phyloP scores from a whole-genome alignment of 2,797 vertebrate genomes.

The Thunnus albacares region DNA sequence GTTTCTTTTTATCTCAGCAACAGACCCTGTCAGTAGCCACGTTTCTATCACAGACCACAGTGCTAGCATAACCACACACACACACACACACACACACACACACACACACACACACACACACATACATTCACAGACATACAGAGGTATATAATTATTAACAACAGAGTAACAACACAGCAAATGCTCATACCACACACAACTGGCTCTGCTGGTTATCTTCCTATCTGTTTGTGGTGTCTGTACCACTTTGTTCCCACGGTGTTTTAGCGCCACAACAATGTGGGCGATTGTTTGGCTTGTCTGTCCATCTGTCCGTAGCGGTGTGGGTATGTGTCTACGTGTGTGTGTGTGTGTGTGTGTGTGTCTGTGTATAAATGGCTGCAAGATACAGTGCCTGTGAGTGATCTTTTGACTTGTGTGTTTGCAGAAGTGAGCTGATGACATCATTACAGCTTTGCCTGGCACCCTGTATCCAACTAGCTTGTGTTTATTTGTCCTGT shows the following conservation, averaged over 20 bases:
- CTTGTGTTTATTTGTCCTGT: constrained; percentile 81
- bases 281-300: constrained; percentile 70
- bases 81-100: background rate
- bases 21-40: constrained; percentile 38
- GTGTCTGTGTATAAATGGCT: constrained; percentile 28
- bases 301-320: constrained; percentile 63
- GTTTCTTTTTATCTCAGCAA: constrained; percentile 40
- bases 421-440: constrained; percentile 68
- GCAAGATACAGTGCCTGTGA: constrained; percentile 46
- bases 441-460: constrained; percentile 70
- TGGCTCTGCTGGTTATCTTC: constrained; percentile 62
- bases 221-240: constrained; percentile 17
- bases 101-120: background rate
- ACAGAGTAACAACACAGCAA: constrained; percentile 35
- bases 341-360: constrained; percentile 36
- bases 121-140: constrained; percentile 11
- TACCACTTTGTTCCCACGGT: constrained; percentile 75
- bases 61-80: constrained; percentile 9
- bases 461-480: constrained; percentile 62
- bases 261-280: constrained; percentile 72
- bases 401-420: constrained; percentile 58
- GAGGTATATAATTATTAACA: constrained; percentile 51
- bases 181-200: constrained; percentile 40
- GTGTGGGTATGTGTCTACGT: constrained; percentile 18
- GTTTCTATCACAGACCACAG: constrained; percentile 46